Evolutionary conservation across 2,888 invertebrate genomes (phyloP).

Genomic region (Synergus itoensis): DNA sequence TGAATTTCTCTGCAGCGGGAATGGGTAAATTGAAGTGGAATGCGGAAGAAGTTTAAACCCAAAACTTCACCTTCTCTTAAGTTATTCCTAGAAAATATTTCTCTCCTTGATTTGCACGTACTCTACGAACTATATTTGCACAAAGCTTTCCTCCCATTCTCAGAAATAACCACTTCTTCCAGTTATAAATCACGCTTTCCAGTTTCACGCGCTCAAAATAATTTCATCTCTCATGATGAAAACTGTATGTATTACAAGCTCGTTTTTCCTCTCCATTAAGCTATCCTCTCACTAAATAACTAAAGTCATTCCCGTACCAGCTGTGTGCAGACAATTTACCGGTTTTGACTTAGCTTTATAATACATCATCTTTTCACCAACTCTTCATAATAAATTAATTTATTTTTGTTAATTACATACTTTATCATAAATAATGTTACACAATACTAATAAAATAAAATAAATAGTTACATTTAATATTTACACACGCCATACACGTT

Average conservation of each 20-base stretch:
- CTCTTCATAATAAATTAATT: background rate
- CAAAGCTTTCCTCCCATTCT: constrained; percentile 21
- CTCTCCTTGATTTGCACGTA: constrained; percentile 24
- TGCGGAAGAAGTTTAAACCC: background rate
- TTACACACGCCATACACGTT: background rate
- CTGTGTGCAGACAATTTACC: background rate
- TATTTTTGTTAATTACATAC: background rate
- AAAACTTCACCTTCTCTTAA: constrained; percentile 14
- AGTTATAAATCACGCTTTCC: constrained; percentile 26
- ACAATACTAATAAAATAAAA: background rate
- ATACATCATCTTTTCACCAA: background rate
- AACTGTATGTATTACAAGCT: constrained; percentile 23
- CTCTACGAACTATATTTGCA: constrained; percentile 12
- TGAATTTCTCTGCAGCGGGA: background rate
- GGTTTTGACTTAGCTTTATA: background rate
- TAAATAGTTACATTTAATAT: background rate
- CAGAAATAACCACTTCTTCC: constrained; percentile 23
- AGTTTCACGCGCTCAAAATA: constrained; percentile 25
- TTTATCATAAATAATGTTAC: background rate
- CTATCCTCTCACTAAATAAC: constrained; percentile 22
- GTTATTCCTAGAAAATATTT: constrained; percentile 25
- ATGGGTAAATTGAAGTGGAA: background rate
- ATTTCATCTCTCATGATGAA: constrained; percentile 34
- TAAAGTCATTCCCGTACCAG: constrained; percentile 3
- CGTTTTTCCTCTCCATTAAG: constrained; percentile 18